Evolutionary conservation across 2,888 invertebrate genomes (phyloP), one percentile per base, ranked within the genome.

Genomic region (Allophyes oxyacanthae): DNA sequence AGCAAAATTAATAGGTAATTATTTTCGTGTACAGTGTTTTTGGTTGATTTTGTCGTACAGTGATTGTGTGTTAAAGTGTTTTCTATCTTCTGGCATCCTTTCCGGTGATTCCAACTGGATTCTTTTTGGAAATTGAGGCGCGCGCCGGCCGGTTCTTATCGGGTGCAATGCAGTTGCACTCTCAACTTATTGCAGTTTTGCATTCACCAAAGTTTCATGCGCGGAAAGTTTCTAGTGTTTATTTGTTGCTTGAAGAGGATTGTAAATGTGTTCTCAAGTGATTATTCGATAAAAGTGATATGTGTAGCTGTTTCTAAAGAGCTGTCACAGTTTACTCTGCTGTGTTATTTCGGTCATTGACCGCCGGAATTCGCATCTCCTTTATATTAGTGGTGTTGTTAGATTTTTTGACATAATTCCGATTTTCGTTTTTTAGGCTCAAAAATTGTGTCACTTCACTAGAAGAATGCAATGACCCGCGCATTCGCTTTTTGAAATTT

Each of bases 1-100:
- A 94, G 92, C 93, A 94, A 94, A 94, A 94, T 94, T 94, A 90
- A 92, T 94, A 94, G 94, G 94, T 94, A 94, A 94, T 94, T 92
- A 93, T 94, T 90, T 90, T 88, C 85, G 90, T 88, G 90, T 87
- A 87, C 89, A 91, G 92, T 93, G 92, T 81, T 87, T 82, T 77
- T 83, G 82, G 81, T 84, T 79, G 75, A 79, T 83, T 83, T 86
- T 83, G 81, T 83, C 67, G 71, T 80, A 75, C 80, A 89, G 92
- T 92, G 91, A 80, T 84, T 82, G 82, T 89, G 92, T 88, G 85
- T 78, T 80, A 79, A 82, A 87, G 92, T 92, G 91, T 79, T 86
- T 84, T 82, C 61, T 77, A 83, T 76, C 77, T 83, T 85, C 77
- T 83, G 78, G 65, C 73, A 82, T 83, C 77, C 74, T 80, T 77